Evolutionary conservation across 2,797 vertebrate species (phyloP).

Genomic region (Hapalemur alaotrensis): DNA sequence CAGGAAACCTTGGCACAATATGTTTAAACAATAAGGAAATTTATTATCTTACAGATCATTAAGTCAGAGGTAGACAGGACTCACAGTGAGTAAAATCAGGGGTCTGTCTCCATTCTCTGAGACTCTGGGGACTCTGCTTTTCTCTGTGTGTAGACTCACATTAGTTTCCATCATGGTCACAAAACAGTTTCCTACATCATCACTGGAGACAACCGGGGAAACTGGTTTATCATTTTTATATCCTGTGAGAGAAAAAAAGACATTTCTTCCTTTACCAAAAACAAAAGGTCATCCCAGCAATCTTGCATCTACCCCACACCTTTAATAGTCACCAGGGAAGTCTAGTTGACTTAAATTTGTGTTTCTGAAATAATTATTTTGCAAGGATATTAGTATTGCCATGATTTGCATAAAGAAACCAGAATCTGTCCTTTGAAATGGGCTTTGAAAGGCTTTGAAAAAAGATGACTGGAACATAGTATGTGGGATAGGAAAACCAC

Average conservation of each 20-base stretch:
- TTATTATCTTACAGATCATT: neutral
- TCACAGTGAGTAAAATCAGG: neutral
- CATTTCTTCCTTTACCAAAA: neutral
- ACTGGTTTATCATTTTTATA: neutral
- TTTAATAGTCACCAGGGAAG: neutral
- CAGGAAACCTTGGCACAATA: neutral
- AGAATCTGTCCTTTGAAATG: neutral
- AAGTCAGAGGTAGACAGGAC: neutral
- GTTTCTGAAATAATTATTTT: conserved; percentile 11
- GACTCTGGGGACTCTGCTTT: neutral
- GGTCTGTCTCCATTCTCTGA: neutral
- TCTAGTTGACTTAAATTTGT: neutral
- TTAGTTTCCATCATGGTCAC: neutral
- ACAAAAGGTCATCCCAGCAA: neutral
- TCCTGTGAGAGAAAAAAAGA: neutral
- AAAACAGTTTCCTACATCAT: neutral
- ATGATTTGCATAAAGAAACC: neutral
- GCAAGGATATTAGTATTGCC: neutral
- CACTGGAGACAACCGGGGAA: neutral
- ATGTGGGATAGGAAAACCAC: neutral
- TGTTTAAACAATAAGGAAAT: neutral
- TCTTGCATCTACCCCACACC: neutral
- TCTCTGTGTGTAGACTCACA: neutral
- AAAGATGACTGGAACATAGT: neutral
- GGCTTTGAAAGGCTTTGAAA: neutral